These are phyloP conservation scores for Drosophila tani DNA, from an alignment of 1,140 invertebrate species.

Conservation along the genomic window DNA sequence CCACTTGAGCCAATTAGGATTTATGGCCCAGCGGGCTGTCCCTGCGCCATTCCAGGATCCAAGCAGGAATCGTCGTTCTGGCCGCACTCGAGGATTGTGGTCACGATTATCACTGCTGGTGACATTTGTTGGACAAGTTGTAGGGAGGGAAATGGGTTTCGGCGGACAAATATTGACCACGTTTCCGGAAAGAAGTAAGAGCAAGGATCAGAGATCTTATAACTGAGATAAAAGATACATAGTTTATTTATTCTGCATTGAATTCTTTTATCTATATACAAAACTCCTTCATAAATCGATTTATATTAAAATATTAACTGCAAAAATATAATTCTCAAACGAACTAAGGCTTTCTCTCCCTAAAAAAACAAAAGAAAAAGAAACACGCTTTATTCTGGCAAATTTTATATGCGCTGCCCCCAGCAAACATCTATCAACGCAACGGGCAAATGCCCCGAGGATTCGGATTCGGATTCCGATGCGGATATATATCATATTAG, in stretches of 20 bases:
- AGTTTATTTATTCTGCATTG: too few relatives aligned
- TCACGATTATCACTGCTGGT: constrained; percentile 36
- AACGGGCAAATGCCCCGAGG: constrained; percentile 20
- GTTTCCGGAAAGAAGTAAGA: not conserved
- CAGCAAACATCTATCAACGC: constrained; percentile 43
- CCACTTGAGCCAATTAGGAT: constrained; percentile 75
- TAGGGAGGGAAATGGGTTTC: not conserved
- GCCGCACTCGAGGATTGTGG: constrained; percentile 10
- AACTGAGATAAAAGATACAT: too few relatives aligned
- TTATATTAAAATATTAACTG: too few relatives aligned
- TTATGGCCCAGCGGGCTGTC: constrained; percentile 53
- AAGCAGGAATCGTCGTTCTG: not conserved
- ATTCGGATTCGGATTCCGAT: constrained; percentile 11
- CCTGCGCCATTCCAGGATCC: not conserved
- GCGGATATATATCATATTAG: constrained; percentile 61
- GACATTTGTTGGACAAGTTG: constrained; percentile 28
- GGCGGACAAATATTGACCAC: too few relatives aligned
- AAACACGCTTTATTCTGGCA: not conserved
- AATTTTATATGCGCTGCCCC: constrained; percentile 2
- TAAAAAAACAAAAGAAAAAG: too few relatives aligned
- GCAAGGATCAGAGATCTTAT: not conserved
- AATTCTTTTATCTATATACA: too few relatives aligned
- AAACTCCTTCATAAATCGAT: too few relatives aligned
- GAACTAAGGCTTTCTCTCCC: too few relatives aligned
- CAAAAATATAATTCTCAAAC: too few relatives aligned